Percentiles rank a stretch among this genome's conserved stretches.
phyloP scores from a whole-genome alignment of 2,888 invertebrate species.

The Ceriagrion tenellum region DNA sequence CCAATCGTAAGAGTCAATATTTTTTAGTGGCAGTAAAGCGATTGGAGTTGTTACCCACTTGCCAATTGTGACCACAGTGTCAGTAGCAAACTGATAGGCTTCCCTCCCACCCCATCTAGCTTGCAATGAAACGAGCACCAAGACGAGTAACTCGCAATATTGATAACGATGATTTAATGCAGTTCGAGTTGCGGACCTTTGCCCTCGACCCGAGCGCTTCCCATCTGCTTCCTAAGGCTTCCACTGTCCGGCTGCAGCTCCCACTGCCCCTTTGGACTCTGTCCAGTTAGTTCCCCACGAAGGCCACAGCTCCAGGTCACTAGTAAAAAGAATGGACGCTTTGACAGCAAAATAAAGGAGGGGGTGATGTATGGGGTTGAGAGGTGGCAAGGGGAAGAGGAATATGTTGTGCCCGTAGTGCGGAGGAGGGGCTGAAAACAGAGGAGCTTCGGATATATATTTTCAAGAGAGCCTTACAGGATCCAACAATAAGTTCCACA shows the following conservation, averaged over 20 bases:
- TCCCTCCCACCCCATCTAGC: too few species aligned
- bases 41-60: too few species aligned
- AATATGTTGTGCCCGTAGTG: neutral
- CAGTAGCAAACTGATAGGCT: too few species aligned
- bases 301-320: neutral
- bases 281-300: neutral
- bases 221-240: neutral
- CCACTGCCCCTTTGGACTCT: neutral
- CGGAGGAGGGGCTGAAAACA: neutral
- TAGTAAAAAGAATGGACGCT: neutral
- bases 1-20: too few species aligned
- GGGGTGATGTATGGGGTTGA: neutral
- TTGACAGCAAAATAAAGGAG: neutral
- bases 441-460: neutral
- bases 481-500: neutral
- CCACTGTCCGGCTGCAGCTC: neutral
- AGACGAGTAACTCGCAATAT: too few species aligned
- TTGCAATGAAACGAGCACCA: too few species aligned
- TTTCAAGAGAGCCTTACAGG: neutral
- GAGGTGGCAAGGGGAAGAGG: neutral
- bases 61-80: too few species aligned
- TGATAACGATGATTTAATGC: too few species aligned
- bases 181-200: neutral
- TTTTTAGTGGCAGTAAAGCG: too few species aligned
- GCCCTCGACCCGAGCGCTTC: neutral